phyloP scores from a whole-genome alignment of 2,888 invertebrate genomes.

The Rhaphigaster nebulosa region DNA sequence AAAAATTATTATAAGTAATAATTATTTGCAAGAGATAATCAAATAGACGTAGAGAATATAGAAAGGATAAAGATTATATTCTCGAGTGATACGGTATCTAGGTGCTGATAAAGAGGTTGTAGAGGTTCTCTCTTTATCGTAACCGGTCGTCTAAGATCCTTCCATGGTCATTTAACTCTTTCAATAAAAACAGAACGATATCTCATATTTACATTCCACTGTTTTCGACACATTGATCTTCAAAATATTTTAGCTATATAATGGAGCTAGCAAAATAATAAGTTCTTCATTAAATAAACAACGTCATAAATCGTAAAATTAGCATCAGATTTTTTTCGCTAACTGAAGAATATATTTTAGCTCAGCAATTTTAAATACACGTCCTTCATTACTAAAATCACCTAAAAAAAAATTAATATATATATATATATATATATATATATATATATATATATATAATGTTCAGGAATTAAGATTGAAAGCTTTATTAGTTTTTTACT shows the following conservation, averaged over 20 bases:
- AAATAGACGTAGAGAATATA: background rate
- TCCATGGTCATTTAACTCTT: conserved; percentile 18
- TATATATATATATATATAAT: no score
- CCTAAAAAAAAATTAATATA: no score
- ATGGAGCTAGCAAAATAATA: no score
- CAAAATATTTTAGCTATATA: background rate
- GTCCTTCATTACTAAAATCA: no score
- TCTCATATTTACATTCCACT: background rate
- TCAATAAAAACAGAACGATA: conserved; percentile 9
- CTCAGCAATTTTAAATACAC: no score
- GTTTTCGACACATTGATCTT: background rate
- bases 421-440: no score
- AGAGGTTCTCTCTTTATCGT: background rate
- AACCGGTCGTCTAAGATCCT: background rate
- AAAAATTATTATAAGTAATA: background rate
- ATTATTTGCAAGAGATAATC: background rate
- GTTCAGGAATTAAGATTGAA: no score
- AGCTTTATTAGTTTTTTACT: no score
- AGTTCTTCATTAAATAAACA: no score
- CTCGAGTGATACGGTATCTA: background rate
- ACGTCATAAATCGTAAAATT: no score
- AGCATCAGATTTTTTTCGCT: no score
- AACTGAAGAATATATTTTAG: no score
- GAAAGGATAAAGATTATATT: background rate
- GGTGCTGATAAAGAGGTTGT: background rate